Evolutionary conservation across 1,140 invertebrate genomes (phyloP).

Genomic region (Tetramorium alpestre): DNA sequence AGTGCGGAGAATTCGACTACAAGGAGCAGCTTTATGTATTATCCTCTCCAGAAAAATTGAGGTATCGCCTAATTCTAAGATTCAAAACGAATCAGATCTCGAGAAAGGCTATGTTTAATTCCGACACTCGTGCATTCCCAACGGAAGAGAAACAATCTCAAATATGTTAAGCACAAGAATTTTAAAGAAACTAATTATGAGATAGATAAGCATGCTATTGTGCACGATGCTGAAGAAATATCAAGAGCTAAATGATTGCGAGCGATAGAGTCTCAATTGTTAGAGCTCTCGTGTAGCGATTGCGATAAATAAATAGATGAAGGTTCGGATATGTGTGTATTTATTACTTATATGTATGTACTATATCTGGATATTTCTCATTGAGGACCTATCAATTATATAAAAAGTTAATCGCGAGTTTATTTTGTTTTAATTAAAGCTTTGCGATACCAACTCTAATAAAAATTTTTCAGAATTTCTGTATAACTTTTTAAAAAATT

Average conservation of each 20-base stretch:
- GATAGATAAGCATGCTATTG: not conserved
- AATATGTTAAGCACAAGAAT: slow-evolving; percentile 6
- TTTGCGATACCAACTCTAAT: too few species aligned
- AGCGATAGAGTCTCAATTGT: not conserved
- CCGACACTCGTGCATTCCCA: not conserved
- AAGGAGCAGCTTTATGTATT: not conserved
- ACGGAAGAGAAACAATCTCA: not conserved
- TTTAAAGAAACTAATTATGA: slow-evolving; percentile 5
- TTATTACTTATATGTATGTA: not conserved
- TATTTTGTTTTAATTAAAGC: too few species aligned
- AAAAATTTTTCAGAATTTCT: too few species aligned
- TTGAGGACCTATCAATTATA: too few species aligned
- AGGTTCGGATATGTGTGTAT: not conserved
- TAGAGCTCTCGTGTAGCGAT: slow-evolving; percentile 24
- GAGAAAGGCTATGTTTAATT: not conserved
- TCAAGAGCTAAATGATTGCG: not conserved
- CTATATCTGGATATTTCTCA: too few species aligned
- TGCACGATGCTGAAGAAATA: not conserved
- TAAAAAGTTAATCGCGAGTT: too few species aligned
- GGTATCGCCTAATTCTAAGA: not conserved
- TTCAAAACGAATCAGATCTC: not conserved
- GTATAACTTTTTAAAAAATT: too few species aligned
- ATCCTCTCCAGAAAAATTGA: not conserved
- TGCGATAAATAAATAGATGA: slow-evolving; percentile 41
- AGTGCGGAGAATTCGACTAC: not conserved